Conservation (phyloP, 2,113 vertebrate genomes). For the Mungos mungo region DNA sequence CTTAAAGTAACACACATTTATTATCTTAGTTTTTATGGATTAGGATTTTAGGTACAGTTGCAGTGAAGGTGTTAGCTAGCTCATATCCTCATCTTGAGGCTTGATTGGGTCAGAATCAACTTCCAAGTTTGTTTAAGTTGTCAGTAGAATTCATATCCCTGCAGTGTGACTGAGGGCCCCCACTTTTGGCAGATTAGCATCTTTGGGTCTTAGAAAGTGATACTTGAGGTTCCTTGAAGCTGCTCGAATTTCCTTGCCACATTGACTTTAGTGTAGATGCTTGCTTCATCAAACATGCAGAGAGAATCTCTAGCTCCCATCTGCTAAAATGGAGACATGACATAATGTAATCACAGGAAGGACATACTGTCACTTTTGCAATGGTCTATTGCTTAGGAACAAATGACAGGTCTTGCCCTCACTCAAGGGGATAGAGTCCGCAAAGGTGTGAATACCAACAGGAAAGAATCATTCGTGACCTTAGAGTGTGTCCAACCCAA, state of each 20-base stretch:
- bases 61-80: neutral
- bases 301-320: neutral
- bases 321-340: neutral
- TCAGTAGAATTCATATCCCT: neutral
- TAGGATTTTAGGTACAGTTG: neutral
- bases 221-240: neutral
- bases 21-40: neutral
- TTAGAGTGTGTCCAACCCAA: neutral
- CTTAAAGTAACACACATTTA: neutral
- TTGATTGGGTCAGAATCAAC: neutral
- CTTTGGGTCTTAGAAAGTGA: neutral
- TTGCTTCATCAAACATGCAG: neutral
- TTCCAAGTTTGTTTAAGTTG: neutral
- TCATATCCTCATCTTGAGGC: neutral
- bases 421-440: neutral
- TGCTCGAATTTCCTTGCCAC: neutral
- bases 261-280: neutral
- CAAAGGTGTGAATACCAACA: neutral
- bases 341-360: neutral
- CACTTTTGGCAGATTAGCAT: neutral
- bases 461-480: neutral
- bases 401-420: neutral
- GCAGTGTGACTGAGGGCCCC: neutral
- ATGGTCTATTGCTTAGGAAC: neutral
- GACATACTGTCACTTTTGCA: neutral